Evolutionary conservation across 2,888 invertebrate species (phyloP).

Genomic region (Sphaerophoria rueppellii): DNA sequence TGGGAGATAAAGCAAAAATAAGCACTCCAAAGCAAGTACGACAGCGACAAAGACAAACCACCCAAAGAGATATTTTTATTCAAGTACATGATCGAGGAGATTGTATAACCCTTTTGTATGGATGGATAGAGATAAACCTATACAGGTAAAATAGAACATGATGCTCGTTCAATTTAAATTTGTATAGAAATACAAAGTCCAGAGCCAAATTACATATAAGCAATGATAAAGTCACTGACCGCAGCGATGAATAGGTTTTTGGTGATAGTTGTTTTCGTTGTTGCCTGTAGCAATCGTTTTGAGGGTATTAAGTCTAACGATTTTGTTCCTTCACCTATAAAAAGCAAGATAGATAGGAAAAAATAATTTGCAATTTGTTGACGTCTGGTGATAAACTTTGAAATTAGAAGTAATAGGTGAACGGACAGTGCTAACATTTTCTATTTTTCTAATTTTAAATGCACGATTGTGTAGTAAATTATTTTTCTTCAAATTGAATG

Average conservation of each 20-base stretch:
- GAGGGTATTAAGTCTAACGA: background rate
- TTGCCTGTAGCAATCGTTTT: background rate
- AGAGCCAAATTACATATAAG: conserved; percentile 11
- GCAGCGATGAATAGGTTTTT: conserved; percentile 33
- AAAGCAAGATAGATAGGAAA: no score
- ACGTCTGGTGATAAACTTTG: no score
- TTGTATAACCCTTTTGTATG: background rate
- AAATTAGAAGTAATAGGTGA: no score
- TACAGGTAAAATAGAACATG: conserved; percentile 3
- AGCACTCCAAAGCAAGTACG: conserved; percentile 16
- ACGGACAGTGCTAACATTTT: no score
- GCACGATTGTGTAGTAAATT: no score
- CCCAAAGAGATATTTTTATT: conserved; percentile 9
- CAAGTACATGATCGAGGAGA: conserved; percentile 29
- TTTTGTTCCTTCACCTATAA: background rate
- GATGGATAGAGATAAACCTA: background rate
- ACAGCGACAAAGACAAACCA: conserved; percentile 15
- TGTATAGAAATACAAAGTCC: conserved; percentile 58
- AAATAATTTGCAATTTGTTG: no score
- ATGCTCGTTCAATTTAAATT: conserved; percentile 18
- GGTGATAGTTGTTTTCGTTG: conserved; percentile 1
- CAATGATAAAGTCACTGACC: conserved; percentile 61
- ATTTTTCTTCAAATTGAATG: no score
- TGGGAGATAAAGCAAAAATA: conserved; percentile 25
- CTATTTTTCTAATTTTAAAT: no score